A percentile compares a stretch with the other conserved stretches of the same genome.
These are phyloP conservation scores for Drosophila cognata DNA, from an alignment of 2,888 invertebrate genomes.

Conservation along the genomic window DNA sequence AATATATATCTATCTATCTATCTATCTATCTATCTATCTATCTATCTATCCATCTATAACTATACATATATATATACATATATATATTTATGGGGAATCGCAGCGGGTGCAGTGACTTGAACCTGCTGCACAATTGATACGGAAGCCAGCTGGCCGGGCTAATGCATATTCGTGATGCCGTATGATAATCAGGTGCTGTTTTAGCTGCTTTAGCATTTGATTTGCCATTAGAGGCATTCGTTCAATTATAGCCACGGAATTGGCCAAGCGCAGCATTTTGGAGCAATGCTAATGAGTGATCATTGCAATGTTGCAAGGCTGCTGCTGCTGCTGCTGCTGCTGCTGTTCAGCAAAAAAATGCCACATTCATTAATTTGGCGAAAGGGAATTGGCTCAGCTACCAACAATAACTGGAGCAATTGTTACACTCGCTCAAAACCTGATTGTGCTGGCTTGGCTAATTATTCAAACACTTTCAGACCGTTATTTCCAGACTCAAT, in stretches of 20 bases:
- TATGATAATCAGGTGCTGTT: constrained; percentile 49
- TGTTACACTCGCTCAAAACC: constrained; percentile 4
- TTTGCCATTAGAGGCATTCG: constrained; percentile 51
- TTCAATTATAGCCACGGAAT: constrained; percentile 57
- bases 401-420: constrained; percentile 19
- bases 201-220: constrained; percentile 31
- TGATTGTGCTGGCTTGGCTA: constrained; percentile 29
- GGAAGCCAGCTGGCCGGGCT: constrained; percentile 9
- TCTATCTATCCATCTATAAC: background rate
- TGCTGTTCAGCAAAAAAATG: constrained; percentile 3
- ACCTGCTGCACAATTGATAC: constrained; percentile 26
- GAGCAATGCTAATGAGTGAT: constrained; percentile 52
- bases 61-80: background rate
- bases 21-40: no score
- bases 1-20: background rate
- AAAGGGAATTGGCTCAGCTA: constrained; percentile 11
- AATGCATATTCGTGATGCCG: constrained; percentile 56
- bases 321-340: background rate
- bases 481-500: constrained; percentile 18
- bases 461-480: constrained; percentile 40
- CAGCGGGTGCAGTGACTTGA: constrained; percentile 55
- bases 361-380: constrained; percentile 24
- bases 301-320: constrained; percentile 26
- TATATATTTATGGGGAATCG: constrained; percentile 9
- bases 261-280: constrained; percentile 55